Evolutionary conservation across 2,113 vertebrate genomes (phyloP).

Genomic region (Nesospiza acunhae): DNA sequence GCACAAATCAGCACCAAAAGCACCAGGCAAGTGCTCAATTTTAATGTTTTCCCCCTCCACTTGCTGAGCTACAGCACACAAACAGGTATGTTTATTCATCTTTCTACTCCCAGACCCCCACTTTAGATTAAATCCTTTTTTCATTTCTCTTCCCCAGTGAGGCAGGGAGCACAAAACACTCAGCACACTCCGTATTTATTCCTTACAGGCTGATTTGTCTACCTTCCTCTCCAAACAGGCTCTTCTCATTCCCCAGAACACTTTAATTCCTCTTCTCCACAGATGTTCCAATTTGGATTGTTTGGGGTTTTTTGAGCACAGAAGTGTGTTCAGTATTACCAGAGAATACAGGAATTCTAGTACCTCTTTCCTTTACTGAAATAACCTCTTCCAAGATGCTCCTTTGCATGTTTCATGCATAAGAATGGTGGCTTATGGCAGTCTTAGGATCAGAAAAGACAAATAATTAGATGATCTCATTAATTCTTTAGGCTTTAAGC

Average conservation of each 20-base stretch:
- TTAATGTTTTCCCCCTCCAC: accelerated
- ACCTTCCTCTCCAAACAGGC: neutral
- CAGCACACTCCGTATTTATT: neutral
- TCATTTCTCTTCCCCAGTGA: neutral
- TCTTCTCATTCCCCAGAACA: neutral
- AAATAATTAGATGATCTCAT: neutral
- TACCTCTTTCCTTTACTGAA: neutral
- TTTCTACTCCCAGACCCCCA: neutral
- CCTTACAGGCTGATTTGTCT: neutral
- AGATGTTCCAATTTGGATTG: neutral
- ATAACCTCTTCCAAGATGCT: neutral
- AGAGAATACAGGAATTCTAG: neutral
- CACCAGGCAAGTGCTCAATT: neutral
- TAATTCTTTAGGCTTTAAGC: neutral
- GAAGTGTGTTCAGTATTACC: neutral
- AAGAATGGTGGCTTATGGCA: neutral
- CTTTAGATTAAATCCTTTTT: neutral
- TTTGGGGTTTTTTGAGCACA: neutral
- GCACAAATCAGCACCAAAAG: neutral
- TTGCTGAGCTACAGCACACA: neutral
- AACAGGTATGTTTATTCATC: neutral
- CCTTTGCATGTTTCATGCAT: neutral
- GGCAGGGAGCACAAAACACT: neutral
- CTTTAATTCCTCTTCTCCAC: neutral
- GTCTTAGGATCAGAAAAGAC: neutral